Conservation (phyloP, 2,113 vertebrate species). For the Vanacampus margaritifer region DNA sequence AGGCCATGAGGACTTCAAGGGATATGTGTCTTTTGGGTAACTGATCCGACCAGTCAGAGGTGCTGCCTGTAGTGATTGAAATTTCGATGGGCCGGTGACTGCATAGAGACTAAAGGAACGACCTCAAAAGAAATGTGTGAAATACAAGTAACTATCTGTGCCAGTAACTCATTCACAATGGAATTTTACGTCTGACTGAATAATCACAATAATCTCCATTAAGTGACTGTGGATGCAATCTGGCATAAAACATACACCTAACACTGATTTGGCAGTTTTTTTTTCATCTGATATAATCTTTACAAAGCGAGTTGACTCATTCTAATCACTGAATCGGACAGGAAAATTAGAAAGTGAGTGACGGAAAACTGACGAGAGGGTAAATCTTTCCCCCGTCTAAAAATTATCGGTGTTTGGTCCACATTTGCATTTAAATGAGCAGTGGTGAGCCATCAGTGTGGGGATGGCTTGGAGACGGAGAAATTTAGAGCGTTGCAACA, state of each 20-base stretch:
- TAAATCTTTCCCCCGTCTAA: constrained; percentile 24
- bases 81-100: too few relatives aligned
- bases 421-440: constrained; percentile 67
- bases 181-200: not conserved
- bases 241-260: not conserved
- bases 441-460: constrained; percentile 44
- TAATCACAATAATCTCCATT: not conserved
- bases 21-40: too few relatives aligned
- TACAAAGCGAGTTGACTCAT: not conserved
- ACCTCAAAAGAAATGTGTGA: too few relatives aligned
- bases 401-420: constrained; percentile 45
- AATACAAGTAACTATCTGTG: not conserved
- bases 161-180: not conserved
- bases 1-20: too few relatives aligned
- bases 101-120: too few relatives aligned
- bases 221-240: not conserved
- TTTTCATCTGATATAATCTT: not conserved
- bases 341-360: constrained; percentile 5
- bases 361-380: not conserved
- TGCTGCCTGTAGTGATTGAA: too few relatives aligned
- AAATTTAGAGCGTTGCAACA: constrained; percentile 33
- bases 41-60: too few relatives aligned
- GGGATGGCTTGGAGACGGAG: constrained; percentile 25
- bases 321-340: not conserved
- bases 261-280: not conserved